Base-by-base conservation (phyloP, 2,888 invertebrate genomes). In the Acronicta leporina region DNA sequence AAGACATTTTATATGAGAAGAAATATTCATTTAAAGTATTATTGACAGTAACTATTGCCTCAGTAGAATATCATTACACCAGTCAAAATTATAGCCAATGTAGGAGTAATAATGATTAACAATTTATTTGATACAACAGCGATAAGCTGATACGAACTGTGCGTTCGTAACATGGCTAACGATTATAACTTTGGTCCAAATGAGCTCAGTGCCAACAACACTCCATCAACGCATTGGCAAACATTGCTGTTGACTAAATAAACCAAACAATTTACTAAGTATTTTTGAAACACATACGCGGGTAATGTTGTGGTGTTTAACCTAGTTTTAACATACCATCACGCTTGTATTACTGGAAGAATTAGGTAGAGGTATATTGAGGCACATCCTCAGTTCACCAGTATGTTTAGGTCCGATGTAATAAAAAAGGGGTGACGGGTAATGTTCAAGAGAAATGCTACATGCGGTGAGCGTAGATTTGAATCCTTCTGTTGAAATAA, bases 171-270 rank as follows among this genome's bases (percentile, higher is more conserved):
- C 68, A 68, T 60, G 63, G 72, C 62, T 68, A 77, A 68, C 75
- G 75, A 76, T 77, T 76, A 76, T 74, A 76, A 76, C 72, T 66
- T 66, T 53, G 72, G 45, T 65, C 72, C 68, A 77, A 76, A 76
- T 76, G 71, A 74, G 75, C 63, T 72, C 61, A 44, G 72, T 77
- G 75, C 75, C 75, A 76, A 77, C 75, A 77, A 46, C 59, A 74
- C 77, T 76, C 62, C 72, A 76, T 76, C 75, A 77, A 63, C 50
- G 35, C 68, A 77, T 74, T 75, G 75, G 75, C 75, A 77, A 75
- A 75, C 71, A 77, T 73, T 60, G 77, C 60, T 58, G 71, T 75
- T 77, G 71, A 74, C 77, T 68, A 71, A 62, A 75, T 75, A 71
- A 65, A 70, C 65, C 48, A 33, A 46, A 59, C 65, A 61, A 76